Evolutionary conservation across 2,888 invertebrate genomes (phyloP), one percentile per base, ranked within the genome.

Genomic region (Tiphia femorata): DNA sequence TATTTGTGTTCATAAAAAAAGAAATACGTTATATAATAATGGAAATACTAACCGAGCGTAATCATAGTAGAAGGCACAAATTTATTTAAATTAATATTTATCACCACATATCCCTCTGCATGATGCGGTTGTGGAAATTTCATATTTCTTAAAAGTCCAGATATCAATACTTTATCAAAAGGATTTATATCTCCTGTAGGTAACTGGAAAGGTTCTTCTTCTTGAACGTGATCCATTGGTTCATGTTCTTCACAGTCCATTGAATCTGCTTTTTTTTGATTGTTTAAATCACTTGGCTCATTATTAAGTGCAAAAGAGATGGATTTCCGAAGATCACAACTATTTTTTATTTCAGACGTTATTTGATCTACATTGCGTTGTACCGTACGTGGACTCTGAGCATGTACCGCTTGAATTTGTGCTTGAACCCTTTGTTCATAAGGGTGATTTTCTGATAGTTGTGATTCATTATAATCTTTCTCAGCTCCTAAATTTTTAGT

Each of bases 101-200:
- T 63, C 64, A 72, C 76, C 38, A 73, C 70, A 55, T 84, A 85
- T 30, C 86, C 85, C 23, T 83, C 78, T 6, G 79, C 78, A 62
- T 87, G 86, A 33, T 83, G 82, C 1, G 84, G 76, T 27, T 89
- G 78, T 83, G 91, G 91, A 75, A 94, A 93, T 67, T 89, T 89
- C 6, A 92, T 88, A 69, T 89, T 88, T 53, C 89, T 87, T 69
- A 96, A 84, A 56, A 96, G 86, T 2, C 89, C 87, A 33, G 87
- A 84, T 41, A 92, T 87, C 21, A 94, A 84, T 44, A 88, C 87
- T 47, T 88, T 87, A 79, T 90, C 92, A 79, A 96, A 97, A 0
- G 97, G 97, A 87, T 97, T 92, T 27, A 92, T 78, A 43, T 82
- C 78, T 10, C 79, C 81, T 1, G 70, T 72, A 10, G 82, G 78